Evolutionary conservation across 2,113 vertebrate species (phyloP), one percentile per base, ranked within the genome.

Genomic region (Xiphophorus couchianus): DNA sequence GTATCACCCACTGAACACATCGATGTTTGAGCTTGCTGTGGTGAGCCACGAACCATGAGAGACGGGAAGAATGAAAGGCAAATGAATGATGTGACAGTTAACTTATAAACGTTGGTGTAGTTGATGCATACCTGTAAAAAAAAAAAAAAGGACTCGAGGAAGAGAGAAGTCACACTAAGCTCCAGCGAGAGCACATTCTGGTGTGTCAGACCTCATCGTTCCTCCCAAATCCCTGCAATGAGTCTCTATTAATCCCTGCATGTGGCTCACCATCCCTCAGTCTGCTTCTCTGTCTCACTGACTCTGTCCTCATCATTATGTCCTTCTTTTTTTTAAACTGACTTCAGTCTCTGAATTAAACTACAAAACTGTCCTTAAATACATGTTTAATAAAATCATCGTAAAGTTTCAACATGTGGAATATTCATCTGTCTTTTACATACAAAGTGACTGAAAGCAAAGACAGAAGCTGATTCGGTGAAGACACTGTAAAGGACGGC

Each of bases 161-260:
- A 79, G 72, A 74, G 62, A 79, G 73, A 71, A 83, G 76, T 87
- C 86, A 86, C 88, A 88, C 75, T 90, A 91, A 92, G 71, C 86
- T 73, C 68, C 62, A 73, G 78, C 11, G 33, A 85, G 81, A 88
- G 83, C 72, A 78, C 73, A 84, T 71, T 88, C 60, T 84, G 74
- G 82, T 71, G 84, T 85, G 84, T 89, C 85, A 88, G 80, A 91
- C 83, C 82, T 86, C 87, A 78, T 66, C 78, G 73, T 89, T 87
- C 83, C 84, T 80, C 62, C 66, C 33, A 88, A 89, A 91, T 92
- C 87, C 89, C 63, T 66, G 33, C 80, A 83, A 77, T 82, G 33
- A 77, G 73, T 78, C 69, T 15, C 73, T 87, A 89, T 90, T 91
- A 90, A 90, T 92, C 89, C 90, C 76, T 82, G 51, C 73, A 73